Evolutionary conservation across 2,113 vertebrate species (phyloP).

Genomic region (Xiphorhynchus elegans): DNA sequence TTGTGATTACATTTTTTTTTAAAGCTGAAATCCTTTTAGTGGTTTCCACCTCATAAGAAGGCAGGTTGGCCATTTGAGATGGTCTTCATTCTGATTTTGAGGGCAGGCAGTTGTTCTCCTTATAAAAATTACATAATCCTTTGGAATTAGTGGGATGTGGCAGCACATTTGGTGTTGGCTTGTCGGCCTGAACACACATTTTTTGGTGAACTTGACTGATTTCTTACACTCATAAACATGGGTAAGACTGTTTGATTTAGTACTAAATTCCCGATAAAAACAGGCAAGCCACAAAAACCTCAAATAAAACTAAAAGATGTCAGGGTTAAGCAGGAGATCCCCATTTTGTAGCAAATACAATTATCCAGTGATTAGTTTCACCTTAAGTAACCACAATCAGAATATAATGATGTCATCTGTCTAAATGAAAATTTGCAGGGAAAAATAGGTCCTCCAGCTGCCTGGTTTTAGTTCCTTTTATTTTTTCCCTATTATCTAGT

Average conservation of each 20-base stretch:
- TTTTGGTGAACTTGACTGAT: background rate
- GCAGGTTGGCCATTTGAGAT: background rate
- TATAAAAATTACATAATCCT: background rate
- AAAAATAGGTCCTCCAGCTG: background rate
- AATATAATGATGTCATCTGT: background rate
- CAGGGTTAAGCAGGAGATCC: background rate
- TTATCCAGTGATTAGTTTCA: background rate
- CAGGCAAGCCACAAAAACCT: background rate
- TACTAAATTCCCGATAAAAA: background rate
- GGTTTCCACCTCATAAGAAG: background rate
- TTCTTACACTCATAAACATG: background rate
- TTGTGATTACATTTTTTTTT: background rate
- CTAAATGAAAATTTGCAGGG: background rate
- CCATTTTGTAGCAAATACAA: background rate
- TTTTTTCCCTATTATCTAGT: background rate
- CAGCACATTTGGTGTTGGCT: background rate
- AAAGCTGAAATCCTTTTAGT: background rate
- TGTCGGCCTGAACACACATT: background rate
- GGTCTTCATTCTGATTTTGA: background rate
- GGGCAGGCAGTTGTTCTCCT: background rate
- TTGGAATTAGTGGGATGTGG: background rate
- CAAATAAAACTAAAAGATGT: background rate
- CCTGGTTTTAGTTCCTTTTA: background rate
- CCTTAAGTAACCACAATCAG: background rate
- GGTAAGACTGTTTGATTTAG: background rate